Conservation (phyloP, 2,113 vertebrate genomes). For the Oenanthe oenanthe region DNA sequence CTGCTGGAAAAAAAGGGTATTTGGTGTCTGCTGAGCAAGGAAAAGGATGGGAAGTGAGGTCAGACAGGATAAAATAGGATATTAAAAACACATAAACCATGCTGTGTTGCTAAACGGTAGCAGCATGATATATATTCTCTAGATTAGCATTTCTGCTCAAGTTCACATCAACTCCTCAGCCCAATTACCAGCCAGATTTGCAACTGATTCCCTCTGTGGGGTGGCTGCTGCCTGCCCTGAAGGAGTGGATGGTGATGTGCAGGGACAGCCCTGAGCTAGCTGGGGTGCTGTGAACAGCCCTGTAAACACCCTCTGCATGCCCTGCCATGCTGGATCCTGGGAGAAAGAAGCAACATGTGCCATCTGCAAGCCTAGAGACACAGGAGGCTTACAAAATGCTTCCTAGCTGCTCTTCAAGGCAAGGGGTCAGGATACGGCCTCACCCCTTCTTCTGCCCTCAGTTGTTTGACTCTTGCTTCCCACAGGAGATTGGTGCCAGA, state of each 20-base stretch:
- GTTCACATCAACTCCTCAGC: constrained; percentile 50
- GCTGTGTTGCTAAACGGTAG: constrained; percentile 72
- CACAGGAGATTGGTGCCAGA: neutral
- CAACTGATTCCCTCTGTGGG: neutral
- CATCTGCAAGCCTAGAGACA: neutral
- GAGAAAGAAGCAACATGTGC: neutral
- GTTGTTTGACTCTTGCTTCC: neutral
- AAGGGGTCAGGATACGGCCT: neutral
- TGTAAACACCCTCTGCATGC: neutral
- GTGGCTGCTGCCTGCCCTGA: neutral
- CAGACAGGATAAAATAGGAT: constrained; percentile 72
- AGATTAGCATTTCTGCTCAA: constrained; percentile 64
- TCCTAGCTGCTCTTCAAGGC: neutral
- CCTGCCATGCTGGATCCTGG: neutral
- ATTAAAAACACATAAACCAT: constrained; percentile 74
- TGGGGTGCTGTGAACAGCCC: neutral
- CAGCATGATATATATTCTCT: constrained; percentile 63
- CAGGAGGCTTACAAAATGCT: neutral
- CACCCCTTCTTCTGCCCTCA: neutral
- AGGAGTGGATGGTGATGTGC: neutral
- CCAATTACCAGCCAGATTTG: constrained; percentile 43
- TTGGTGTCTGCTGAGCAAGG: constrained; percentile 69
- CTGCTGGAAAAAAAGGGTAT: constrained; percentile 43
- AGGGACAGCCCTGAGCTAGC: neutral
- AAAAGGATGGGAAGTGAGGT: constrained; percentile 54